Base-by-base conservation (phyloP, 2,888 invertebrate genomes). In the Papilio elwesi region DNA sequence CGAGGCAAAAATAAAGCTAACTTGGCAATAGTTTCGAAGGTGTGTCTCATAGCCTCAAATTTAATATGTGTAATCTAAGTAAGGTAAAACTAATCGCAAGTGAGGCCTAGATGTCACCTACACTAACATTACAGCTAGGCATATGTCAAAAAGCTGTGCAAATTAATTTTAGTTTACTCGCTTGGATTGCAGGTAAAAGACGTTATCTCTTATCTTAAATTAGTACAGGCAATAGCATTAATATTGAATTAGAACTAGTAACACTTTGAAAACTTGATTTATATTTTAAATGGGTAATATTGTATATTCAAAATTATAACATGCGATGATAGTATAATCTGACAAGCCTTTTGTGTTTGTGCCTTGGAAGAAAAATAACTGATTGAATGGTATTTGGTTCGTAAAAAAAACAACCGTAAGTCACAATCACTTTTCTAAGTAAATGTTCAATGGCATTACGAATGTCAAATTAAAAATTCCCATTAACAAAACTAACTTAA, bases 51-150 rank as follows among this genome's bases (percentile, higher is more conserved):
- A 63, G 13, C 16, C 9, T 68, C 36, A 16, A 57, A 71, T 75
- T 76, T 66, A 72, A 73, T 77, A 77, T 77, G 75, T 76, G 77
- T 70, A 77, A 77, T 69, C 76, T 74, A 74, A 71, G 73, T 79
- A 75, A 76, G 79, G 79, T 73, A 63, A 53, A 74, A 71, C 74
- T 79, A 79, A 81, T 81, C 78, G 76, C 74, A 73, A 75, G 75
- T 77, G 68, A 78, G 75, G 74, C 71, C 75, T 75, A 78, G 71
- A 75, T 76, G 66, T 76, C 74, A 74, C 70, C 70, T 73, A 70
- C 72, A 70, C 71, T 67, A 71, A 76, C 73, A 49, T 78, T 78
- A 75, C 67, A 68, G 73, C 68, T 76, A 75, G 49, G 69, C 69
- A 70, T 71, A 71, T 74, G 74, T 75, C 72, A 71, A 64, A 74